phyloP scores from a whole-genome alignment of 2,113 vertebrate species.

The Albula glossodonta region DNA sequence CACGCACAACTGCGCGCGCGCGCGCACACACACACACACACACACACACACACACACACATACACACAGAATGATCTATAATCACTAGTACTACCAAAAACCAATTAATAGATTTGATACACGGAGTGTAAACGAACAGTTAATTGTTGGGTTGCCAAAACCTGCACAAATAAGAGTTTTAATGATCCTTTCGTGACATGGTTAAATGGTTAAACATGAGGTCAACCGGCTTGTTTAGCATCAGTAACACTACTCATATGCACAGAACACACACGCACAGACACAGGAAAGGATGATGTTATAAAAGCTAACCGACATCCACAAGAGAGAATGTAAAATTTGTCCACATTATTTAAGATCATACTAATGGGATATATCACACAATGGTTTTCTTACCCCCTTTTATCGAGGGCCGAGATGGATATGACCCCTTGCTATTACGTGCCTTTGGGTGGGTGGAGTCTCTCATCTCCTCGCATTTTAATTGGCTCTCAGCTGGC shows the following conservation, averaged over 20 bases:
- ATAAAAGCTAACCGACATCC: background rate
- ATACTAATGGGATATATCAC: slow-evolving; percentile 30
- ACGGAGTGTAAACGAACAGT: background rate
- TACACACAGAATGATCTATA: background rate
- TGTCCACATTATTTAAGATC: slow-evolving; percentile 46
- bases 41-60: background rate
- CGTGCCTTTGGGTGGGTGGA: slow-evolving; percentile 88
- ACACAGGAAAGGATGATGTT: background rate
- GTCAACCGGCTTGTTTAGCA: background rate
- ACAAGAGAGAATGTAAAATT: background rate
- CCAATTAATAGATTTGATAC: background rate
- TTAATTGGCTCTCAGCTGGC: slow-evolving; percentile 92
- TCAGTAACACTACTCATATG: background rate
- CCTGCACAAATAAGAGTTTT: background rate
- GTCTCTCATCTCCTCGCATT: slow-evolving; percentile 81
- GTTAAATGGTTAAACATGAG: background rate
- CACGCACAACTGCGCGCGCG: too few relatives aligned
- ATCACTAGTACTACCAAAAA: background rate
- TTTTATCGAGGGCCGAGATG: slow-evolving; percentile 74
- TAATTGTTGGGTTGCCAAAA: background rate
- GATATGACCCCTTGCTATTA: slow-evolving; percentile 78
- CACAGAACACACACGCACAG: background rate
- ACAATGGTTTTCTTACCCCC: slow-evolving; percentile 41
- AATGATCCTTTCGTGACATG: background rate
- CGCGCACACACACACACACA: background rate